Conservation (phyloP, 2,797 vertebrate species). For the Malurus splendens region DNA sequence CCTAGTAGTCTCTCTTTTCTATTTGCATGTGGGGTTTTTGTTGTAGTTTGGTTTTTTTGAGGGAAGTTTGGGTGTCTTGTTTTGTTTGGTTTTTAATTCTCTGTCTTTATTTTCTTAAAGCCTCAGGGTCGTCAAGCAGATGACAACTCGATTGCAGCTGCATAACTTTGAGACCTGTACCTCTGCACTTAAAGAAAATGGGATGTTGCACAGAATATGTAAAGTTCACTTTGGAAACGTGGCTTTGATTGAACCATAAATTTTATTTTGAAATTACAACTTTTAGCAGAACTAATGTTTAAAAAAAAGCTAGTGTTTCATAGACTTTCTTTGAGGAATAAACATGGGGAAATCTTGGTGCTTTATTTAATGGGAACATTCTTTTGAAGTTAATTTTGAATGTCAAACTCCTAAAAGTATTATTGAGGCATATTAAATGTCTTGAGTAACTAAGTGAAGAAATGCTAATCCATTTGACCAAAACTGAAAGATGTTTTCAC, state of each 20-base stretch:
- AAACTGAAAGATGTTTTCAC: neutral
- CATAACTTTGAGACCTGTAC: constrained; percentile 59
- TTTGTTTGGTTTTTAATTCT: neutral
- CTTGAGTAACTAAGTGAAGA: neutral
- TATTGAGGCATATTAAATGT: constrained; percentile 2
- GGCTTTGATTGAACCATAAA: constrained; percentile 40
- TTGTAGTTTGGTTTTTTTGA: neutral
- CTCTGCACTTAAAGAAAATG: neutral
- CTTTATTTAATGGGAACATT: neutral
- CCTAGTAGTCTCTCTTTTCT: neutral
- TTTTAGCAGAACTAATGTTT: constrained; percentile 23
- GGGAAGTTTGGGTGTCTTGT: neutral
- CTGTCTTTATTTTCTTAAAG: constrained; percentile 66
- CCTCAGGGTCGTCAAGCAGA: constrained; percentile 88
- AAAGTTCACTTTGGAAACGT: neutral
- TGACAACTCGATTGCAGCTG: constrained; percentile 86
- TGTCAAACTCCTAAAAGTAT: neutral
- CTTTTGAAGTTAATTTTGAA: constrained; percentile 16
- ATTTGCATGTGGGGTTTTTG: neutral
- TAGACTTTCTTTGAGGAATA: constrained; percentile 52
- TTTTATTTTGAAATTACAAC: constrained; percentile 37
- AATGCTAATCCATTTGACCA: neutral
- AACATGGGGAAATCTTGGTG: constrained; percentile 37
- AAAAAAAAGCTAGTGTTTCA: constrained; percentile 13
- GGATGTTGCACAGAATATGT: neutral